Evolutionary conservation across 2,888 invertebrate genomes (phyloP).

Genomic region (Amorpha juglandis): DNA sequence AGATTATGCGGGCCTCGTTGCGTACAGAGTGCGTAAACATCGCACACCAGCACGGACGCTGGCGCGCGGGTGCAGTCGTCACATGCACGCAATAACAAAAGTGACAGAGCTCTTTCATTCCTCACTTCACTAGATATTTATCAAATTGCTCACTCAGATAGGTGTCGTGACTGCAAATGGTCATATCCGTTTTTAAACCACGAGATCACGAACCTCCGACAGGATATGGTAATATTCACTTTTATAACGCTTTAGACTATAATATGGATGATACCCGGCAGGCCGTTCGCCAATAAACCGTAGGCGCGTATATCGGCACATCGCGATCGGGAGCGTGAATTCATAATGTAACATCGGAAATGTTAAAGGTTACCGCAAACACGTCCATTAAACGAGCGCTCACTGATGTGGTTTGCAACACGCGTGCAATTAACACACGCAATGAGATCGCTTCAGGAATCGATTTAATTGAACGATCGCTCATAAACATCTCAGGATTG

Average conservation of each 20-base stretch:
- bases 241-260: slow-evolving; percentile 29
- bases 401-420: slow-evolving; percentile 19
- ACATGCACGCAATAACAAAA: background rate
- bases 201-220: slow-evolving; percentile 50
- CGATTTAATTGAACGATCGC: slow-evolving; percentile 29
- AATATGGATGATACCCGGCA: slow-evolving; percentile 35
- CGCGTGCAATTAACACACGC: slow-evolving; percentile 24
- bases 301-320: slow-evolving; percentile 2
- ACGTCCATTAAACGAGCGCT: slow-evolving; percentile 12
- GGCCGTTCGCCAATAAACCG: slow-evolving; percentile 10
- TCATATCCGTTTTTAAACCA: slow-evolving; percentile 47
- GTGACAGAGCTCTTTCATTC: background rate
- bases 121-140: background rate
- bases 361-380: slow-evolving; percentile 22
- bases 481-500: slow-evolving; percentile 17
- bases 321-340: background rate
- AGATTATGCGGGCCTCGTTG: slow-evolving; percentile 46
- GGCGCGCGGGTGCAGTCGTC: too few species aligned
- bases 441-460: slow-evolving; percentile 27
- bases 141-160: slow-evolving; percentile 3
- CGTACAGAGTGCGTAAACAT: slow-evolving; percentile 28
- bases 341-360: slow-evolving; percentile 18
- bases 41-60: background rate
- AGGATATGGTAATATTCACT: slow-evolving; percentile 45
- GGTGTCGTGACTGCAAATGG: slow-evolving; percentile 46